Percentiles rank a stretch among this genome's conserved stretches.
Evolutionary conservation across 2,113 vertebrate genomes (phyloP).

Genomic region (Eptesicus fuscus): DNA sequence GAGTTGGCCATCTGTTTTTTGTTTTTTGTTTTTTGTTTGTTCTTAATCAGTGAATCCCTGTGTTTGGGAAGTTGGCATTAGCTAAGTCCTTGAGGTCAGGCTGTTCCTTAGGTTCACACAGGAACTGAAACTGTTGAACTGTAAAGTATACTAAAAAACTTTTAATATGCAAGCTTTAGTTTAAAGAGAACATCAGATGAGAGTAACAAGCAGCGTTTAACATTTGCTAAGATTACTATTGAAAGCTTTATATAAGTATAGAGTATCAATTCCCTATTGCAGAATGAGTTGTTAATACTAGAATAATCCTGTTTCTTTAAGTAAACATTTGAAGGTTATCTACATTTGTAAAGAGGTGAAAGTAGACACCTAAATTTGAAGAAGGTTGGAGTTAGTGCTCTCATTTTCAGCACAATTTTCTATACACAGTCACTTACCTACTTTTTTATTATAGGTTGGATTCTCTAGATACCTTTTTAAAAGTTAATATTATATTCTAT

Average conservation of each 20-base stretch:
- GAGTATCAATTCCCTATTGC: too few species aligned
- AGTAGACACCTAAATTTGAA: background rate
- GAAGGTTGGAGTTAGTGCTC: background rate
- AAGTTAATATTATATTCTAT: conserved; percentile 48
- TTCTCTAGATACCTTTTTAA: conserved; percentile 37
- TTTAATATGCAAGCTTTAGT: too few species aligned
- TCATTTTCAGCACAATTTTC: background rate
- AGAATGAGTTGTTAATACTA: background rate
- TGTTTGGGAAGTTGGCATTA: background rate
- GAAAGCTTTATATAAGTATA: too few species aligned
- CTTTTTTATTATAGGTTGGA: conserved; percentile 1
- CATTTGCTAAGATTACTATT: too few species aligned
- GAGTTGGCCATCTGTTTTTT: too few species aligned
- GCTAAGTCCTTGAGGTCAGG: background rate
- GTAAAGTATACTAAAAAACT: too few species aligned
- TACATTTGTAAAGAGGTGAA: background rate
- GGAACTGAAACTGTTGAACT: background rate
- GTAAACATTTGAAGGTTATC: background rate
- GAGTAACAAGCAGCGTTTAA: too few species aligned
- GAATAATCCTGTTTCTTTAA: background rate
- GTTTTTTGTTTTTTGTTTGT: too few species aligned
- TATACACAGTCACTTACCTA: background rate
- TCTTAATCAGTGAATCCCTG: background rate
- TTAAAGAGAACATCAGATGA: too few species aligned
- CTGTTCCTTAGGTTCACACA: background rate